Percentiles rank a stretch among this genome's conserved stretches.
Conservation (phyloP, 1,140 invertebrate species). For the Rhagoletis zephyria region DNA sequence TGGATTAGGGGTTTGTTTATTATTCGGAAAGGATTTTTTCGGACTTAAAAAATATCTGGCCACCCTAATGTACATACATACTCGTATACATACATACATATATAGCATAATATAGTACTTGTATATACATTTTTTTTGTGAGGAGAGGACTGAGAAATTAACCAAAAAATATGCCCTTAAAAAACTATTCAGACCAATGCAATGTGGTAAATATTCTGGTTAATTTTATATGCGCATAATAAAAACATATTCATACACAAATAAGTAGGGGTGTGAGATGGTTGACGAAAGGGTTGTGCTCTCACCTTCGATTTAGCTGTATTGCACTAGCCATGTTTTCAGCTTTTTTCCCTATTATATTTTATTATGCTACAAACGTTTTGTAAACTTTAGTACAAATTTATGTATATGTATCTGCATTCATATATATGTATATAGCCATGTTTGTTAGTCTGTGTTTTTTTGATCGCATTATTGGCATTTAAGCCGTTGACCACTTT, state of each 20-base stretch:
- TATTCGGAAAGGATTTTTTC: too few species aligned
- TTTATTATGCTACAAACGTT: constrained; percentile 27
- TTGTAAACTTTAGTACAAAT: constrained; percentile 6
- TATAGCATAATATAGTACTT: too few species aligned
- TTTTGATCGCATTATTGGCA: constrained; percentile 58
- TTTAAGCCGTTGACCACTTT: constrained; percentile 70
- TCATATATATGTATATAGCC: not conserved
- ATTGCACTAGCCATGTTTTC: not conserved
- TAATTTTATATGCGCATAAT: constrained; percentile 28
- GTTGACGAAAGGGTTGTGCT: too few species aligned
- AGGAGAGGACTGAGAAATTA: not conserved
- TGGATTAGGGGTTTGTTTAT: too few species aligned
- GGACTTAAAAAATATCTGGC: too few species aligned
- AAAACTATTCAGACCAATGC: constrained; percentile 30
- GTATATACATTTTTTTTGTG: too few species aligned
- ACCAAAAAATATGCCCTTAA: constrained; percentile 18
- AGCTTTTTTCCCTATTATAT: not conserved
- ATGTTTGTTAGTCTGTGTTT: not conserved
- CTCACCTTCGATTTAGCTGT: too few species aligned
- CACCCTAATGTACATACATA: too few species aligned
- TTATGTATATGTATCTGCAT: not conserved
- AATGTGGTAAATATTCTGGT: constrained; percentile 55
- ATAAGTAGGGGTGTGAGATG: not conserved
- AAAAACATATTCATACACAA: not conserved
- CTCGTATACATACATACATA: too few species aligned